Evolutionary conservation across 2,797 vertebrate genomes (phyloP).

Genomic region (Betta splendens): DNA sequence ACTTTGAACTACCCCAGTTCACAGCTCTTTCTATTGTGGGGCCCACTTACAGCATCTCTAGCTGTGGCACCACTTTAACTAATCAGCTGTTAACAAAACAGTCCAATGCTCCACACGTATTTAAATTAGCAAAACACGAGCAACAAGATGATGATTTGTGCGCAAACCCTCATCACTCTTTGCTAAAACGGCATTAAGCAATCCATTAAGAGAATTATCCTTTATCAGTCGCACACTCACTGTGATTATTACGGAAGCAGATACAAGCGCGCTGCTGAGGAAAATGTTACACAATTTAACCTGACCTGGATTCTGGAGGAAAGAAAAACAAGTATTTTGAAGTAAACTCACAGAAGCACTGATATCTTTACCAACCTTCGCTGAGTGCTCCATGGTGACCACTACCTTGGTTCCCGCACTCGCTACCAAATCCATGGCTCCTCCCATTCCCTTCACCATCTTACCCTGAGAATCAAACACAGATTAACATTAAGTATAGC

Average conservation of each 20-base stretch:
- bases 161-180: conserved; percentile 36
- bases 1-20: conserved; percentile 50
- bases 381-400: conserved; percentile 98
- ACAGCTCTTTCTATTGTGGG: conserved; percentile 24
- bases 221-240: conserved; percentile 55
- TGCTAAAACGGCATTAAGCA: conserved; percentile 56
- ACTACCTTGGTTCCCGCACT: conserved; percentile 96
- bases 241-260: conserved; percentile 53
- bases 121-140: conserved; percentile 43
- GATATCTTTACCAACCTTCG: conserved; percentile 87
- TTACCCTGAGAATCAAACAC: conserved; percentile 84
- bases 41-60: conserved; percentile 33
- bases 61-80: conserved; percentile 28
- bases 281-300: conserved; percentile 34
- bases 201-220: conserved; percentile 63
- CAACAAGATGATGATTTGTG: conserved; percentile 32
- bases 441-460: conserved; percentile 99
- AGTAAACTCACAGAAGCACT: too few species aligned
- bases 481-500: background rate
- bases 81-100: conserved; percentile 30
- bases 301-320: conserved; percentile 7
- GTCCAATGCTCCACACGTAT: conserved; percentile 33
- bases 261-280: conserved; percentile 29
- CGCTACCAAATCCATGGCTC: conserved; percentile 97
- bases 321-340: conserved; percentile 10